Conservation (phyloP, 2,888 invertebrate species). For the Microctonus hyperodae region DNA sequence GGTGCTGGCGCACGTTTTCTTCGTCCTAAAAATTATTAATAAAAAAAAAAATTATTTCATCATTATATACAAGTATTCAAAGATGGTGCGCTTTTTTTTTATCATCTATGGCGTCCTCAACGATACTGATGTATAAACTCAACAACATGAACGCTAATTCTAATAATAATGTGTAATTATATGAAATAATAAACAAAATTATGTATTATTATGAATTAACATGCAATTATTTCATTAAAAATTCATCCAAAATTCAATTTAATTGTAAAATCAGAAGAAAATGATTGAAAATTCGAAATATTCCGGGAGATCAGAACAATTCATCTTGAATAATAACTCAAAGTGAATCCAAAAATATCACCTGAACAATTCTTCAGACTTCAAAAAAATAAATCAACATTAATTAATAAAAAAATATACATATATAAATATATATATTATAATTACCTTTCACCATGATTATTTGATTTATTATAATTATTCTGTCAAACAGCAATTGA, state of each 20-base stretch:
- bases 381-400: constrained; percentile 33
- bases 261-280: background rate
- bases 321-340: no score
- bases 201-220: background rate
- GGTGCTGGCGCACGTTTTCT: constrained; percentile 38
- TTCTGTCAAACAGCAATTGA: background rate
- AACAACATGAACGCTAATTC: constrained; percentile 5
- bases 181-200: background rate
- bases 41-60: background rate
- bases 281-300: background rate
- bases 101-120: constrained; percentile 18
- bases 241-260: background rate
- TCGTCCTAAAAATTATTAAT: constrained; percentile 32
- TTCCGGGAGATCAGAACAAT: constrained; percentile 26
- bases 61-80: constrained; percentile 5
- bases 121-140: background rate
- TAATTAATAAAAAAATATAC: constrained; percentile 13
- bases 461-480: constrained; percentile 6
- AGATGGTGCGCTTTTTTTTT: constrained; percentile 20
- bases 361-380: constrained; percentile 35
- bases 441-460: constrained; percentile 40
- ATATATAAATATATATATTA: no score
- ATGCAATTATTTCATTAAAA: background rate
- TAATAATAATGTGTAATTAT: constrained; percentile 4
- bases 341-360: no score